A percentile compares a stretch with the other conserved stretches of the same genome.
Conservation (phyloP, 2,888 invertebrate species). For the Meiosimyza decipiens region DNA sequence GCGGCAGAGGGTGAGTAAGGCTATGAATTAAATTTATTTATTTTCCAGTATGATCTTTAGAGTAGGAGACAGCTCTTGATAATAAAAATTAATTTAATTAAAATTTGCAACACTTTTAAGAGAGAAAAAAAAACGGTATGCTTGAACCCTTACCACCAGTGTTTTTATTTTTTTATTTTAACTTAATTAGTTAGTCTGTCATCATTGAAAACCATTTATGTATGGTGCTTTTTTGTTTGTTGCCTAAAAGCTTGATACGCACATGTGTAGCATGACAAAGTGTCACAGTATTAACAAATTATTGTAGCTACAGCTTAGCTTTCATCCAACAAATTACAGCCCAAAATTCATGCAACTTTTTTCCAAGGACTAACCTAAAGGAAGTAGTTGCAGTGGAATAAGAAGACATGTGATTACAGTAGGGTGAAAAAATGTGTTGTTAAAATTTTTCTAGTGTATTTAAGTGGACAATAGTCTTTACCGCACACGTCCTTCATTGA, state of each 20-base stretch:
- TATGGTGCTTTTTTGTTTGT: background rate
- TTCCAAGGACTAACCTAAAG: too few relatives aligned
- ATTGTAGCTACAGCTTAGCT: conserved; percentile 35
- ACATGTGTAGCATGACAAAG: conserved; percentile 27
- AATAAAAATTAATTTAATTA: conserved; percentile 33
- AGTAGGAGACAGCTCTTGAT: background rate
- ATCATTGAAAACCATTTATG: background rate
- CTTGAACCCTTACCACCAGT: background rate
- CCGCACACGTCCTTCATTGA: conserved; percentile 11
- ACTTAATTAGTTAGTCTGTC: conserved; percentile 35
- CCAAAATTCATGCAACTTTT: background rate
- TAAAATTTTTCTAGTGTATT: conserved; percentile 34
- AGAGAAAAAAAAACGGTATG: too few relatives aligned
- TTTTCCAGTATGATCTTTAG: too few relatives aligned
- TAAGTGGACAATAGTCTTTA: conserved; percentile 18
- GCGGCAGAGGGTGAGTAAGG: background rate
- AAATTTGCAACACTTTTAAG: conserved; percentile 15
- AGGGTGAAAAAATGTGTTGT: conserved; percentile 4
- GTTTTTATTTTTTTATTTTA: conserved; percentile 17
- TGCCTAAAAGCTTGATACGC: conserved; percentile 15
- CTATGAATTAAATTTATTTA: background rate
- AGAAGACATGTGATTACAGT: too few relatives aligned
- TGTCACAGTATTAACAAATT: conserved; percentile 44
- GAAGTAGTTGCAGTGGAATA: too few relatives aligned
- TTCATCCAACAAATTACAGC: conserved; percentile 32